Evolutionary conservation across 2,888 invertebrate species (phyloP).

Genomic region (Galerucella pusilla): DNA sequence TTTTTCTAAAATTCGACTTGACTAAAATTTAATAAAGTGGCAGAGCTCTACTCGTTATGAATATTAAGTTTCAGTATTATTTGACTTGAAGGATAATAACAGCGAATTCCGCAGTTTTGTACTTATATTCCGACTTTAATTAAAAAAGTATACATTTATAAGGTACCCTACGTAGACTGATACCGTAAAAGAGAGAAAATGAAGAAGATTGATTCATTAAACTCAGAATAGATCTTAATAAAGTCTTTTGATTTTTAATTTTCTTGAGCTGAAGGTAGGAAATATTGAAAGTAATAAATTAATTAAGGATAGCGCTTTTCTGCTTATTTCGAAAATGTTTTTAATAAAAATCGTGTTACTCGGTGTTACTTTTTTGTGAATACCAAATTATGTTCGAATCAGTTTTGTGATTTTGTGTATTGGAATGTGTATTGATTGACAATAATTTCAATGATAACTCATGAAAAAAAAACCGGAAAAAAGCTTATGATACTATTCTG

Average conservation of each 20-base stretch:
- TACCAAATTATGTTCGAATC: too few relatives aligned
- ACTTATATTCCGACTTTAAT: conserved; percentile 6
- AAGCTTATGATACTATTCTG: too few relatives aligned
- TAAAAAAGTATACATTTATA: conserved; percentile 17
- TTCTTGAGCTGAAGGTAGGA: not conserved
- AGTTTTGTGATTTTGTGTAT: too few relatives aligned
- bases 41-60: conserved; percentile 6
- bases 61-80: conserved; percentile 2
- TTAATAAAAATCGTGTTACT: too few relatives aligned
- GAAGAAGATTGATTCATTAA: not conserved
- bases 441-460: too few relatives aligned
- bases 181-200: not conserved
- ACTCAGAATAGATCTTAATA: not conserved
- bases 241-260: conserved; percentile 4
- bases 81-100: not conserved
- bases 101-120: not conserved
- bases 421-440: too few relatives aligned
- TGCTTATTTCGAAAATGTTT: too few relatives aligned
- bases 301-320: too few relatives aligned
- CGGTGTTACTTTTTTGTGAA: too few relatives aligned
- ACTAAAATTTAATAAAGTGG: conserved; percentile 25
- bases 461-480: too few relatives aligned
- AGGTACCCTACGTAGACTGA: not conserved
- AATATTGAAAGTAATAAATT: not conserved
- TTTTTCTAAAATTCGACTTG: conserved; percentile 12